Evolutionary conservation across 2,888 invertebrate genomes (phyloP).

Genomic region (Neoascia interrupta): DNA sequence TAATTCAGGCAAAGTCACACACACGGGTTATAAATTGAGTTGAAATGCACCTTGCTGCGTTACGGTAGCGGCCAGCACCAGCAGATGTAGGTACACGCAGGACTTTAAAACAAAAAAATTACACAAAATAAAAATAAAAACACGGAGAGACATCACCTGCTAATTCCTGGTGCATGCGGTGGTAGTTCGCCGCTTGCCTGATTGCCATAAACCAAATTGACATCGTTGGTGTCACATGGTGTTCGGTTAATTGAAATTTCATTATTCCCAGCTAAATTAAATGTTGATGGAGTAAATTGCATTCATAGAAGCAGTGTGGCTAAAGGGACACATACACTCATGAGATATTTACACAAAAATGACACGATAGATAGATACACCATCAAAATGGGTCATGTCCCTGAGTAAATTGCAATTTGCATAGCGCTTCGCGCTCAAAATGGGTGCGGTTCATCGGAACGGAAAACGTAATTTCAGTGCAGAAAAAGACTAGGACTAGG

Average conservation of each 20-base stretch:
- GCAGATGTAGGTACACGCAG: too few relatives aligned
- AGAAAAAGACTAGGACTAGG: conserved; percentile 14
- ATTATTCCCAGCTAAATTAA: conserved; percentile 45
- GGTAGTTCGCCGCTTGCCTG: conserved; percentile 19
- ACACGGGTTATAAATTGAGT: conserved; percentile 29
- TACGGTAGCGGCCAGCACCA: too few relatives aligned
- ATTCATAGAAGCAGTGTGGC: conserved; percentile 47
- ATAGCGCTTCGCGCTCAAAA: conserved; percentile 33
- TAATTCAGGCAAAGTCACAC: conserved; percentile 48
- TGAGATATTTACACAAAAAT: background rate
- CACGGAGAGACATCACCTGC: background rate
- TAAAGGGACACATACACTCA: background rate
- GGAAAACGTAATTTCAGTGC: conserved; percentile 31
- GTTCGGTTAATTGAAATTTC: conserved; percentile 49
- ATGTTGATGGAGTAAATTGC: conserved; percentile 53
- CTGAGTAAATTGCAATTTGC: conserved; percentile 58
- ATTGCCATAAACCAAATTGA: conserved; percentile 29
- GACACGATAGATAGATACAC: background rate
- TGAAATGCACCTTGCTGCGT: conserved; percentile 44
- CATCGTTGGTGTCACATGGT: conserved; percentile 43
- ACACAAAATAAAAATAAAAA: conserved; percentile 33
- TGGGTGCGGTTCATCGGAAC: conserved; percentile 59
- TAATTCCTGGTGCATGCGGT: background rate
- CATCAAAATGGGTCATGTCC: conserved; percentile 58
- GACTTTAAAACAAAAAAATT: too few relatives aligned